These are phyloP conservation scores for Tragelaphus buxtoni DNA, from an alignment of 2,113 vertebrate species.

Conservation along the genomic window DNA sequence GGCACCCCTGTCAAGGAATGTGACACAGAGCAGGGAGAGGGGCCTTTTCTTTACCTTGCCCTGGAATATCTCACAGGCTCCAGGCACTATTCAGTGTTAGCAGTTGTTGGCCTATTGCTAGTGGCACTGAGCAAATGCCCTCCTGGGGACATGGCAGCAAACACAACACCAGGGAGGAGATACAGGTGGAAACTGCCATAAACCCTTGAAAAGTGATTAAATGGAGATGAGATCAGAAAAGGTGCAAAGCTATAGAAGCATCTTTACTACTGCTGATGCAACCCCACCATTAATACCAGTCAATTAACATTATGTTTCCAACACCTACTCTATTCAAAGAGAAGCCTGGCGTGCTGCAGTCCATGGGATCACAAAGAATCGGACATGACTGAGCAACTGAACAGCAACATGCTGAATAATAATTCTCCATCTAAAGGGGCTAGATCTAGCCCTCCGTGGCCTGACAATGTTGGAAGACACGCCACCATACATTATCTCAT, in stretches of 20 bases:
- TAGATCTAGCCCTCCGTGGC: not conserved
- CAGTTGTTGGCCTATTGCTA: not conserved
- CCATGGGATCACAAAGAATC: not conserved
- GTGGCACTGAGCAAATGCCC: not conserved
- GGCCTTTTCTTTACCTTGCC: not conserved
- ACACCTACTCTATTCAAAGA: not conserved
- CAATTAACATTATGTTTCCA: not conserved
- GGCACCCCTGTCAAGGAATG: not conserved
- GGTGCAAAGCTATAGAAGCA: not conserved
- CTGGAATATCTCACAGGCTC: not conserved
- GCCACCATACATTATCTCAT: not conserved
- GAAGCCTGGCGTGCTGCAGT: not conserved
- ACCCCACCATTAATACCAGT: not conserved
- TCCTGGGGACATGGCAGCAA: not conserved
- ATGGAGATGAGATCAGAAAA: not conserved
- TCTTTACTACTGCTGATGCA: not conserved
- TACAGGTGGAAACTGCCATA: not conserved
- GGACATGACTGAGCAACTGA: not conserved
- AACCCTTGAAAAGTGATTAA: not conserved
- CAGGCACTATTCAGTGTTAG: not conserved
- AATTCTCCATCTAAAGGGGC: not conserved
- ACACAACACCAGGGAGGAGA: not conserved
- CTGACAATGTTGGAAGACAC: not conserved
- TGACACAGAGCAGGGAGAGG: not conserved
- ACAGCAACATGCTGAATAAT: not conserved